Evolutionary conservation across 2,113 vertebrate genomes (phyloP).

Genomic region (Lepisosteus oculatus): DNA sequence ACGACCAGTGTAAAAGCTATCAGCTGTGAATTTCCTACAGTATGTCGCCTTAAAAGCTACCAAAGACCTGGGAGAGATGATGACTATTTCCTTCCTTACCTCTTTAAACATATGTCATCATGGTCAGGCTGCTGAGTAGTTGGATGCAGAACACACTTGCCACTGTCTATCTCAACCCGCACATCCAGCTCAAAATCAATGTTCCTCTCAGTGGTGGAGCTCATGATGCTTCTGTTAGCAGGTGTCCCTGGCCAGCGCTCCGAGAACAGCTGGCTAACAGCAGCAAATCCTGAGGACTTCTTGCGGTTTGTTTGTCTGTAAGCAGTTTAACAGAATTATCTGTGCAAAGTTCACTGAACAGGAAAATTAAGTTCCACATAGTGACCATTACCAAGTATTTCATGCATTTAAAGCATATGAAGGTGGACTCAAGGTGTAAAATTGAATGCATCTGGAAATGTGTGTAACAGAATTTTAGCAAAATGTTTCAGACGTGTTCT

Average conservation of each 20-base stretch:
- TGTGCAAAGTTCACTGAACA: not conserved
- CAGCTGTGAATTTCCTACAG: too few relatives aligned
- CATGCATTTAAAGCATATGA: too few relatives aligned
- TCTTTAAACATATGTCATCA: slow-evolving; percentile 81
- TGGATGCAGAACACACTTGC: slow-evolving; percentile 94
- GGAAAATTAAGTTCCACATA: not conserved
- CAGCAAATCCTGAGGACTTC: slow-evolving; percentile 84
- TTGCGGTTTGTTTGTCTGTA: slow-evolving; percentile 72
- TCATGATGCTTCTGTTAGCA: slow-evolving; percentile 68
- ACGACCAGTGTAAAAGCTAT: too few relatives aligned
- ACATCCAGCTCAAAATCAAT: slow-evolving; percentile 97
- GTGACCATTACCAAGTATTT: too few relatives aligned
- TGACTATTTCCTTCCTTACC: slow-evolving; percentile 53
- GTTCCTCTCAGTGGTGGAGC: slow-evolving; percentile 83
- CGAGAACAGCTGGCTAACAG: slow-evolving; percentile 88
- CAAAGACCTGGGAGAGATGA: too few relatives aligned
- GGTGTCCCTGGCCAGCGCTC: slow-evolving; percentile 87
- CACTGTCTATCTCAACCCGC: slow-evolving; percentile 95
- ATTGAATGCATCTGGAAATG: not conserved
- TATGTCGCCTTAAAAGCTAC: too few relatives aligned
- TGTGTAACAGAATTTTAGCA: not conserved
- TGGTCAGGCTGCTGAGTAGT: slow-evolving; percentile 86
- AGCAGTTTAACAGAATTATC: not conserved
- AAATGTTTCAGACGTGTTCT: too few relatives aligned
- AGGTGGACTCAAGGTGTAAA: too few relatives aligned